Percentiles rank a stretch among this genome's conserved stretches.
Conservation (phyloP, 2,888 invertebrate species). For the Therioaphis trifolii region DNA sequence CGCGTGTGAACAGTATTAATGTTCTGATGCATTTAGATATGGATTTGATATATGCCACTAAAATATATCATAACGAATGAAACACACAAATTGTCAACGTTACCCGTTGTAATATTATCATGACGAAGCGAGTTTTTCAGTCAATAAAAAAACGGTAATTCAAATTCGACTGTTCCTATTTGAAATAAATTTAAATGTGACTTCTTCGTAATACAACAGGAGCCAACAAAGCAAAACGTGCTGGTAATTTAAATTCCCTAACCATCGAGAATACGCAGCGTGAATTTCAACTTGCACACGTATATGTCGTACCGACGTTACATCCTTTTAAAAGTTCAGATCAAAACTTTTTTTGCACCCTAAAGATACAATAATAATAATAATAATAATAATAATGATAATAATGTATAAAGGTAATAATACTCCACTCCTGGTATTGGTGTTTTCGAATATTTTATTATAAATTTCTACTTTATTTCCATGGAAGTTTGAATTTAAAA, state of each 20-base stretch:
- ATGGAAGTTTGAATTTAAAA: too few species aligned
- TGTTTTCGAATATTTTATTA: background rate
- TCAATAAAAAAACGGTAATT: too few species aligned
- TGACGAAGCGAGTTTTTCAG: too few species aligned
- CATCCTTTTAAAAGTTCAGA: background rate
- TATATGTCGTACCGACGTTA: background rate
- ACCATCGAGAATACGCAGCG: background rate
- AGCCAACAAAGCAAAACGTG: constrained; percentile 35
- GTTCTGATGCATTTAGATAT: too few species aligned
- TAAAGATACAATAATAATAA: background rate
- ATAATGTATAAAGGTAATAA: too few species aligned
- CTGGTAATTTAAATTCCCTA: constrained; percentile 20
- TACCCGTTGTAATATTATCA: too few species aligned
- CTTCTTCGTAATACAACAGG: background rate
- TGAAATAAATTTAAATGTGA: background rate
- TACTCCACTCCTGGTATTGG: background rate
- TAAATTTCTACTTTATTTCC: background rate
- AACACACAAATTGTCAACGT: too few species aligned
- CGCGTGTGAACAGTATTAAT: too few species aligned
- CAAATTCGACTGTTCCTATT: background rate
- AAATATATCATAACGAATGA: too few species aligned
- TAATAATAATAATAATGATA: too few species aligned
- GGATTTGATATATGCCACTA: too few species aligned
- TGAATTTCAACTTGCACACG: constrained; percentile 40
- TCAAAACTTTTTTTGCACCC: constrained; percentile 29